Conservation (phyloP, 2,888 invertebrate genomes). For the Euspilapteryx auroguttella region DNA sequence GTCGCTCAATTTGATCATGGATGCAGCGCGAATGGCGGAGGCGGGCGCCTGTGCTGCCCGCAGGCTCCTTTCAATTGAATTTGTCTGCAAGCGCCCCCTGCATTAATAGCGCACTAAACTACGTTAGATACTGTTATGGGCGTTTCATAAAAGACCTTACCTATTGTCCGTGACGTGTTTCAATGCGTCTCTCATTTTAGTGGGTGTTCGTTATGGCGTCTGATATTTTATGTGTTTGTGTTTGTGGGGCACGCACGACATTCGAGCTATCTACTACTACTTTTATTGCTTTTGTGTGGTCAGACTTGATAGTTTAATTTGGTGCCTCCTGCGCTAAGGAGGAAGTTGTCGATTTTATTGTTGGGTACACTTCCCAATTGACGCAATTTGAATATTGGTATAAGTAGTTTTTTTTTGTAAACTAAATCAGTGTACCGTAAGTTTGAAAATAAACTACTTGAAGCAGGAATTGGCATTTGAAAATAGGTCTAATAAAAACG, state of each 20-base stretch:
- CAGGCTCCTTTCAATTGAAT: conserved; percentile 55
- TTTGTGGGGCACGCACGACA: no score
- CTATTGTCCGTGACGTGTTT: conserved; percentile 27
- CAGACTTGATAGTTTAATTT: conserved; percentile 24
- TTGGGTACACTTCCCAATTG: no score
- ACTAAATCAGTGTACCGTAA: no score
- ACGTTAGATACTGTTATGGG: conserved; percentile 41
- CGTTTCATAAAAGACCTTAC: conserved; percentile 38
- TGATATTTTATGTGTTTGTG: conserved; percentile 27
- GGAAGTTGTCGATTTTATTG: no score
- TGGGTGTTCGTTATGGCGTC: conserved; percentile 28
- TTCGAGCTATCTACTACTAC: no score
- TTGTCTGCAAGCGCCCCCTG: conserved; percentile 52
- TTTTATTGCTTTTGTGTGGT: conserved; percentile 25
- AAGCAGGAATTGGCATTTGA: no score
- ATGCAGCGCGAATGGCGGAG: conserved; percentile 43
- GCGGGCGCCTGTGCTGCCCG: conserved; percentile 39
- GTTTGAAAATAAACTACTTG: no score
- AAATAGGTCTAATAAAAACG: no score
- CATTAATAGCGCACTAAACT: conserved; percentile 52
- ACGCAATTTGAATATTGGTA: no score
- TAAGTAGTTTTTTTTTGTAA: no score
- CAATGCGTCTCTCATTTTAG: conserved; percentile 28
- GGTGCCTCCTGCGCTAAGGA: no score
- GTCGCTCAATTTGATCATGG: conserved; percentile 46